Conservation (phyloP, 2,113 vertebrate species). For the Dromaius novaehollandiae region DNA sequence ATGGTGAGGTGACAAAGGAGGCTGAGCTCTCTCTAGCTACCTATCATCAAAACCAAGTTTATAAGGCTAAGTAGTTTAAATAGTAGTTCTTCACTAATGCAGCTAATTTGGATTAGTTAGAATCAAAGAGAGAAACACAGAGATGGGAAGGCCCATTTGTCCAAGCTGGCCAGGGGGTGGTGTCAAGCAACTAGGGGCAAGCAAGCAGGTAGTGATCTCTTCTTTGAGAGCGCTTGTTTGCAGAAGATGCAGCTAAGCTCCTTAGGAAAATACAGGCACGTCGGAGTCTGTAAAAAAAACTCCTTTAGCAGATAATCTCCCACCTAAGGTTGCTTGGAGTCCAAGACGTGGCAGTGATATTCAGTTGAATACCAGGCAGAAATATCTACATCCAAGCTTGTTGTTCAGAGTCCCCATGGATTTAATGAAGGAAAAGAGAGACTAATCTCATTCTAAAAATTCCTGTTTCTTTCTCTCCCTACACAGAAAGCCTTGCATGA, state of each 20-base stretch:
- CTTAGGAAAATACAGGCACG: background rate
- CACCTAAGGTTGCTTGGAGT: background rate
- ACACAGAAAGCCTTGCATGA: background rate
- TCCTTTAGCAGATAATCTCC: background rate
- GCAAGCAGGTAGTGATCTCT: background rate
- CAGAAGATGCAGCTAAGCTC: background rate
- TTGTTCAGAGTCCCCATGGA: background rate
- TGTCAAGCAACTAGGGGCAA: background rate
- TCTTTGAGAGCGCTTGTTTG: background rate
- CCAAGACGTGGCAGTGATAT: background rate
- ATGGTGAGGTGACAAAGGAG: background rate
- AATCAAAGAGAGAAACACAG: background rate
- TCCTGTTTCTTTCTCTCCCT: background rate
- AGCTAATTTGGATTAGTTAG: background rate
- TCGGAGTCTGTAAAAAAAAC: too few species aligned
- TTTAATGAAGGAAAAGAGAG: background rate
- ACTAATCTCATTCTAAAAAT: background rate
- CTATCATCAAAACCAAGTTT: background rate
- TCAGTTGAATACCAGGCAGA: background rate
- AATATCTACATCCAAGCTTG: fast-evolving
- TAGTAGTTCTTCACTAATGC: background rate
- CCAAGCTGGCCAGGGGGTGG: background rate
- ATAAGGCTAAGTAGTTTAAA: background rate
- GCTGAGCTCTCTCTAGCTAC: background rate
- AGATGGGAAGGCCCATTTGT: background rate